Percentiles rank a stretch among this genome's conserved stretches.
phyloP scores from a whole-genome alignment of 2,113 vertebrate genomes.

The Myanophis thanlyinensis region DNA sequence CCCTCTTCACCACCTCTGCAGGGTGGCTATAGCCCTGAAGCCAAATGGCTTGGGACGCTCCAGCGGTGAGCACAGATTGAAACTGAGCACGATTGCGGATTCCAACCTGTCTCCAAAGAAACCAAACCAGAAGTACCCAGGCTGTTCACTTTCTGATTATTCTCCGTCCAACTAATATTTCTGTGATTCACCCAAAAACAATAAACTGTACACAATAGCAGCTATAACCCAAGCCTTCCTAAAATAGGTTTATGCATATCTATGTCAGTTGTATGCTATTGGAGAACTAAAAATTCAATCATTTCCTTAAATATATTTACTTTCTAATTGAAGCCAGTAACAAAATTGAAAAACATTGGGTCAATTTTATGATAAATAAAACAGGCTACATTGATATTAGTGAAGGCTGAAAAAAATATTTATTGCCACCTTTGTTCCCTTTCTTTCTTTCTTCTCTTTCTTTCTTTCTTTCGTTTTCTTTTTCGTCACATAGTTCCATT shows the following conservation, averaged over 20 bases:
- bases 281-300: neutral
- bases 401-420: neutral
- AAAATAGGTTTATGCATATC: neutral
- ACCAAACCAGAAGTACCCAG: too few species aligned
- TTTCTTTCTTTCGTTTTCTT: too few species aligned
- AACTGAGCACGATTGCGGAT: too few species aligned
- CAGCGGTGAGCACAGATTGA: too few species aligned
- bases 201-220: too few species aligned
- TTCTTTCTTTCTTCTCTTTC: neutral
- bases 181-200: neutral
- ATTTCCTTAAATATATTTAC: neutral
- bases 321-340: neutral
- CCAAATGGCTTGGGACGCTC: too few species aligned
- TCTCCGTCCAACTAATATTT: neutral
- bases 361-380: neutral
- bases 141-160: neutral
- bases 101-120: too few species aligned
- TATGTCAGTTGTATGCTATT: neutral
- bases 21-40: too few species aligned
- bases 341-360: neutral
- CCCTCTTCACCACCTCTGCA: too few species aligned
- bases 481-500: slow-evolving; percentile 6
- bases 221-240: neutral
- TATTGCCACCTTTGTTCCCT: slow-evolving; percentile 17
- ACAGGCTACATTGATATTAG: neutral